A percentile compares a stretch with the other conserved stretches of the same genome.
Conservation (phyloP, 2,888 invertebrate species). For the Ophion slaviceki region DNA sequence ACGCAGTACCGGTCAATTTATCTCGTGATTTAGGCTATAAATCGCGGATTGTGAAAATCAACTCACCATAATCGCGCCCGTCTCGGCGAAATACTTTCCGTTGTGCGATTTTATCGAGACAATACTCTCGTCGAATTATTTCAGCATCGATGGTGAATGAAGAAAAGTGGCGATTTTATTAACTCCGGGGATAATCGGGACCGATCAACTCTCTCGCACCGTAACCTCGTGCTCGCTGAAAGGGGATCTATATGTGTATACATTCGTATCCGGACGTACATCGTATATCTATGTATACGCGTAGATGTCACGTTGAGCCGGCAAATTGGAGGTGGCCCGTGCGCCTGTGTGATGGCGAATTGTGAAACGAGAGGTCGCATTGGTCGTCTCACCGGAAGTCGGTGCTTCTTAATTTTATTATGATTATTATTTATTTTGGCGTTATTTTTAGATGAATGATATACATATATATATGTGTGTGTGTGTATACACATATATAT, state of each 20-base stretch:
- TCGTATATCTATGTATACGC: neutral
- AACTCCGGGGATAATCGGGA: conserved; percentile 11
- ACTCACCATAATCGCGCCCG: conserved; percentile 9
- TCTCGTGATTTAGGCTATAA: neutral
- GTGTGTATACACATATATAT: no score
- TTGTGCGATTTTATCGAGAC: neutral
- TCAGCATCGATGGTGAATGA: conserved; percentile 1
- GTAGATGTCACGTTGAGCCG: conserved; percentile 13
- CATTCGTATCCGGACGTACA: neutral
- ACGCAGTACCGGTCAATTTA: neutral
- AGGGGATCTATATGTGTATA: neutral
- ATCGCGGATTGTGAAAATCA: neutral
- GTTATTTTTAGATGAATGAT: no score
- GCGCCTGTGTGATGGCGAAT: conserved; percentile 5
- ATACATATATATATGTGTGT: no score
- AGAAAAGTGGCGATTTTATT: neutral
- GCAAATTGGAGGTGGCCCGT: conserved; percentile 13
- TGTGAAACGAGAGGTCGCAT: neutral
- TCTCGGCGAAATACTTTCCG: neutral
- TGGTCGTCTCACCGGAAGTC: conserved; percentile 15
- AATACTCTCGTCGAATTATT: neutral
- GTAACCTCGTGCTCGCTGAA: conserved; percentile 26
- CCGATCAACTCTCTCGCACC: conserved; percentile 1
- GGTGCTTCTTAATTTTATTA: neutral
- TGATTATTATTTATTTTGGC: neutral